Evolutionary conservation across 64 coral and sea anemone genomes (phyloP), one percentile per base, ranked within the genome.

Genomic region (Stichodactyla helianthus): DNA sequence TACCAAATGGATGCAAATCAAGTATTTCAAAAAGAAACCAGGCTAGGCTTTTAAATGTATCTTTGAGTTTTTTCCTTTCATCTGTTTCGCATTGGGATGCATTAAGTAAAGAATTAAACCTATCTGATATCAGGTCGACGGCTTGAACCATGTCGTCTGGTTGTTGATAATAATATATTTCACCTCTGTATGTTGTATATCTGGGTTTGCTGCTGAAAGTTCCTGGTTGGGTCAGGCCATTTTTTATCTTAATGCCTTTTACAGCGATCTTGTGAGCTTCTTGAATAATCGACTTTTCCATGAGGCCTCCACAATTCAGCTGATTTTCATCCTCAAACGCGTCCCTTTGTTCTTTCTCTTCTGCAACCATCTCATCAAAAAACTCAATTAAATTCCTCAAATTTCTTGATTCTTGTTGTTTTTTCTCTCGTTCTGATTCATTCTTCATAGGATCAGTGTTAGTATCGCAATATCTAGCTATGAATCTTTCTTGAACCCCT

Each of bases 1-100:
- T 83, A 51, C 53, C 19, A 88, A 97, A 97, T 50, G 95, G 95
- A 86, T 97, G 95, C 4, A 97, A 67, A 62, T 97, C 95, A 15
- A 97, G 64, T 50, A 96, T 70, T 80, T 96, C 94, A 82, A 96
- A 93, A 19, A 97, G 54, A 55, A 91, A 83, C 82, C 83, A 87
- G 4, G 81, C 86, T 51, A 86, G 77, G 15, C 61, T 89, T 83
- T 91, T 97, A 22, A 97, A 93, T 44, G 87, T 53, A 54, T 50
- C 7, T 54, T 52, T 51, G 17, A 52, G 78, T 15, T 20, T 81
- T 81, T 81, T 15, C 14, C 52, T 54, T 54, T 81, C 8, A 20
- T 81, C 26, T 2, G 0, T 54, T 23, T 19, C 53, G 0, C 11
- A 8, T 2, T 4, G 20, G 16, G 78, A 52, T 19, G 7, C 35